phyloP scores from a whole-genome alignment of 2,113 vertebrate genomes.

The Lepidothrix coronata region DNA sequence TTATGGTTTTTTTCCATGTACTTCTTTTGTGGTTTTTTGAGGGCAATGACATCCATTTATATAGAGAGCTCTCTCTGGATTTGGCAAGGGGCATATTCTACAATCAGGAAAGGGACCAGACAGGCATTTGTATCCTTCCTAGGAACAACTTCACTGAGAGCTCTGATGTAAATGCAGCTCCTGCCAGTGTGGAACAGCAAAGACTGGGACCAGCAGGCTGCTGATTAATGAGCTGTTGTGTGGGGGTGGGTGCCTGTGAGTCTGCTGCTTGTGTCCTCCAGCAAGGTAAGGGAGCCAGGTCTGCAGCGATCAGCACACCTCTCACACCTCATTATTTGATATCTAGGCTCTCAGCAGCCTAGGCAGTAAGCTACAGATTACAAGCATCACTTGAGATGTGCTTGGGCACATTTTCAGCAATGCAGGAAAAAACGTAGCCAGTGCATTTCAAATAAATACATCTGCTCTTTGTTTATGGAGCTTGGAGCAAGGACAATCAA shows the following conservation, averaged over 20 bases:
- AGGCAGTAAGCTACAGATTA: neutral
- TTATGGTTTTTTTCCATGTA: neutral
- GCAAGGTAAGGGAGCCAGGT: neutral
- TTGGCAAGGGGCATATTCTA: neutral
- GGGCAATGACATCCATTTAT: neutral
- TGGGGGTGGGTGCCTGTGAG: neutral
- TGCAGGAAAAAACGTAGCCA: neutral
- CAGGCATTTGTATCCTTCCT: neutral
- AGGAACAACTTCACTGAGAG: neutral
- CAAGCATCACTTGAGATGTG: neutral
- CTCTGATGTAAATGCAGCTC: neutral
- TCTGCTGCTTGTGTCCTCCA: neutral
- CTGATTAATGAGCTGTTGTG: conserved; percentile 49
- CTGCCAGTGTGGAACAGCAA: neutral
- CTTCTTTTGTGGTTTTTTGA: neutral
- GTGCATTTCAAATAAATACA: neutral
- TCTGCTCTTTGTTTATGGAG: neutral
- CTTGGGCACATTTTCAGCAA: neutral
- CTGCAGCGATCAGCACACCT: neutral
- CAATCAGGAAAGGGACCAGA: neutral
- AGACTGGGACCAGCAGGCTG: neutral
- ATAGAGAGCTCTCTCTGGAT: neutral
- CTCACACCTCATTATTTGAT: neutral
- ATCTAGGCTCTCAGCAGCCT: neutral
- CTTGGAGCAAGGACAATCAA: neutral